Base-by-base conservation (phyloP, 2,113 vertebrate genomes). In the Myiozetetes cayanensis region DNA sequence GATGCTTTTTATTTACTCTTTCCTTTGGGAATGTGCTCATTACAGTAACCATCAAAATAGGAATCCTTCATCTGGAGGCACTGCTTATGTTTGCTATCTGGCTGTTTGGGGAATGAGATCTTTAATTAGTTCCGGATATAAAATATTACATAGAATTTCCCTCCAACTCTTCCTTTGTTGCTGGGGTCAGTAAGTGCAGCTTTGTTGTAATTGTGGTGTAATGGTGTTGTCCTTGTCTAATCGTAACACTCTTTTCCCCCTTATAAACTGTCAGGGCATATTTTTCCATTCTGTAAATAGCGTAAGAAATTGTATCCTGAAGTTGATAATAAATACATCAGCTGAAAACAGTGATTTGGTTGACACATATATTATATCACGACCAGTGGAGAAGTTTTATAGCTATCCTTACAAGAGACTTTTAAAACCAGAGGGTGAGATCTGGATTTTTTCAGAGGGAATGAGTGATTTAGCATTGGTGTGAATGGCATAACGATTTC, bases 71-170 rank as follows among this genome's bases (percentile, higher is more conserved):
- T 96, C 94, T 95, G 85, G 65, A 91, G 88, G 30, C 92, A 50
- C 89, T 82, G 55, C 95, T 96, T 62, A 7, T 96, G 86, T 95
- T 96, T 97, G 66, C 95, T 97, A n/a, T 96, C 93, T 96, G 73
- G 70, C 92, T 97, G 86, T 94, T 87, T 82, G 55, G 97, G 92
- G 96, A 97, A 85, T 96, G 89, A 93, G 91, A 96, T 96, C 96
- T 97, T 98, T 98, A 98, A 98, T 98, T 98, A 98, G 96, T 96
- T 97, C 86, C 85, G 92, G 90, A 96, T 96, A 89, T 96, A 95
- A 97, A 97, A 96, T 97, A 96, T 96, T 92, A 56, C 67, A 68
- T 15, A 81, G 83, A 95, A 92, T 97, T 97, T 97, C 94, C 94
- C 82, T 96, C 56, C 61, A 88, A 93, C 50, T 87, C 87, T 92